Evolutionary conservation across 2,113 vertebrate genomes (phyloP), one percentile per base, ranked within the genome.

Genomic region (Microtus ochrogaster): DNA sequence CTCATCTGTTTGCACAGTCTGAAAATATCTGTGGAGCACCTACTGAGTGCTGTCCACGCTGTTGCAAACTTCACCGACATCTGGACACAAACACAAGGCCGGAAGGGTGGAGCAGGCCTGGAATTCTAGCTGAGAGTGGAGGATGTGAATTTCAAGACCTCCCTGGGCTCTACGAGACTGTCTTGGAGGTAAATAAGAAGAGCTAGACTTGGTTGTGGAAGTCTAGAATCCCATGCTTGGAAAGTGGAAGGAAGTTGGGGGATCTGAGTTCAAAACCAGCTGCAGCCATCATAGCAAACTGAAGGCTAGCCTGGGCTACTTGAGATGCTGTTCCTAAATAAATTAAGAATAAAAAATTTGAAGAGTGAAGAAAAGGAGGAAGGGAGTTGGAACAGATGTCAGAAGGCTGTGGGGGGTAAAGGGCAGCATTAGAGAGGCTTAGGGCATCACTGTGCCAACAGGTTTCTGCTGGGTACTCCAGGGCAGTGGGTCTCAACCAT

Each of bases 21-120:
- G 41, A n/a, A 87, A 84, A 68, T 76, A 81, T 92, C 90, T 70
- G 72, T 44, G 79, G 83, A 82, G 74, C 19, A 0, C 97, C 96
- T 95, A 94, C 96, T 96, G 89, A 88, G 94, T 85, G 65, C 84
- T n/a, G 12, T 24, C 7, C 72, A 55, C 2, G 9, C 33, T 9
- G 47, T 26, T 66, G 66, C 83, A 85, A 47, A 47, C 41, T 44
- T 14, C 41, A 47, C 83, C 30, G 17, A 47, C 41, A 22, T 66
- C 63, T 68, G 44, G 22, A 49, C 36, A 47, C 17, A 68, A 33
- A 65, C 66, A 33, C 65, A 41, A 22, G 61, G 63, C 63, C 4
- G 7, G 63, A 47, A 33, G 61, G 61, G 61, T 1, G 8, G 39
- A 13, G 63, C 8, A 12, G 17, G 12, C 61, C 82, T 44, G 39